phyloP scores from a whole-genome alignment of 2,888 invertebrate genomes.

The Operophtera brumata region DNA sequence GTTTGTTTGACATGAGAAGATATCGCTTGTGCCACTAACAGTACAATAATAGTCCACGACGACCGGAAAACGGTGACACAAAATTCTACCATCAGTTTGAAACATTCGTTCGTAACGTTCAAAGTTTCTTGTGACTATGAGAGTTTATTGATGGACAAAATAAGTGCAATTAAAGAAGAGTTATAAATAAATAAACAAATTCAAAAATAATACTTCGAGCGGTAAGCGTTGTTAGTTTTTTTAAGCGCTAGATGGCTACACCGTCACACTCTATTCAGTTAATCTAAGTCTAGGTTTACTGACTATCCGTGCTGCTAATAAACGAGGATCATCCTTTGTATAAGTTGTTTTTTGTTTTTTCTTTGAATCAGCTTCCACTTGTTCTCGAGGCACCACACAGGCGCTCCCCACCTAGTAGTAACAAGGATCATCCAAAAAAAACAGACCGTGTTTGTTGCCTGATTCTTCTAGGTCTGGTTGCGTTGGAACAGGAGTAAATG shows the following conservation, averaged over 20 bases:
- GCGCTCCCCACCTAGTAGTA: no score
- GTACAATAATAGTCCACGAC: conserved; percentile 33
- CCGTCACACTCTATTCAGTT: no score
- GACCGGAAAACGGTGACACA: conserved; percentile 47
- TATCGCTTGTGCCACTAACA: conserved; percentile 38
- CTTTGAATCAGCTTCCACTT: no score
- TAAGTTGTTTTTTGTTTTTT: no score
- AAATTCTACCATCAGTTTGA: conserved; percentile 55
- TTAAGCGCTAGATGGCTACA: background rate
- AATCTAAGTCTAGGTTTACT: no score
- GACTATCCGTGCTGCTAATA: no score
- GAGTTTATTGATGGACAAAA: conserved; percentile 7
- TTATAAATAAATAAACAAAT: background rate
- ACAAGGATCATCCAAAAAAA: no score
- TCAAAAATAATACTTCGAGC: background rate
- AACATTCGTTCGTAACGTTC: conserved; percentile 45
- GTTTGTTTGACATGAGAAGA: conserved; percentile 32
- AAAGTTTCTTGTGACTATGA: conserved; percentile 30
- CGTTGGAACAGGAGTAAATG: no score
- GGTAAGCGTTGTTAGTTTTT: background rate
- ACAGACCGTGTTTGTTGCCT: no score
- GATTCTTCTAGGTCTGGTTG: no score
- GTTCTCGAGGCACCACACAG: no score
- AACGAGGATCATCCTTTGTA: no score
- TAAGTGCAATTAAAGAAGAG: conserved; percentile 1